These are phyloP conservation scores for Tachysurus vachellii DNA, from an alignment of 2,113 vertebrate genomes.

Conservation along the genomic window DNA sequence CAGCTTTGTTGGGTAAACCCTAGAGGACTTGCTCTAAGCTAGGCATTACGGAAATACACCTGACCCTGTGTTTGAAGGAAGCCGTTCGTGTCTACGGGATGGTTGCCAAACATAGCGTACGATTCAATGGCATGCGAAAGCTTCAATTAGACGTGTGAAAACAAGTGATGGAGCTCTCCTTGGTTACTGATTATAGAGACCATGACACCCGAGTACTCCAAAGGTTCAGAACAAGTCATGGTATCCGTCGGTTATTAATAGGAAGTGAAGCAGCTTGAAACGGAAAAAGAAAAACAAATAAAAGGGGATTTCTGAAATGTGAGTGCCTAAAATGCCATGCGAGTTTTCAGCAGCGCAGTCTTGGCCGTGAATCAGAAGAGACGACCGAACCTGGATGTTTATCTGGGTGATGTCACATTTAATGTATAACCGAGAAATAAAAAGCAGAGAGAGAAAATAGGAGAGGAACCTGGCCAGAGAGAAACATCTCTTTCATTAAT, in stretches of 20 bases:
- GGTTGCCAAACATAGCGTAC: constrained; percentile 42
- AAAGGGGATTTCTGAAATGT: constrained; percentile 32
- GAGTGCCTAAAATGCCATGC: constrained; percentile 45
- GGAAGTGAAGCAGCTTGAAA: constrained; percentile 41
- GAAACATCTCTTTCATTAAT: constrained; percentile 49
- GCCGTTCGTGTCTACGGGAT: background rate
- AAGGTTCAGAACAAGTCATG: constrained; percentile 48
- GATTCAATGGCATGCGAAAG: constrained; percentile 26
- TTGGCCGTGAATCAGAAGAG: constrained; percentile 43
- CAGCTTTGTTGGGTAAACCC: constrained; percentile 25
- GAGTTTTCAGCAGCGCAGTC: constrained; percentile 35
- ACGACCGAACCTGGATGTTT: constrained; percentile 37
- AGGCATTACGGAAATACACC: constrained; percentile 46
- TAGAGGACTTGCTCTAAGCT: constrained; percentile 20
- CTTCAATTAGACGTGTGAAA: constrained; percentile 51
- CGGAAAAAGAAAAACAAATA: constrained; percentile 34
- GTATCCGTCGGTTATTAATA: constrained; percentile 48
- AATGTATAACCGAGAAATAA: constrained; percentile 18
- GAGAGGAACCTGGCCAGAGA: constrained; percentile 12
- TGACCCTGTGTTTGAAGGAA: constrained; percentile 26
- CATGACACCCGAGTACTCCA: constrained; percentile 55
- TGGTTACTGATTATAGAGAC: constrained; percentile 51
- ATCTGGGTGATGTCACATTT: constrained; percentile 31
- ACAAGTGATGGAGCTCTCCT: constrained; percentile 42
- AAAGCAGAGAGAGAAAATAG: background rate